These are phyloP conservation scores for Eciton burchellii DNA, from an alignment of 1,140 invertebrate genomes.

Conservation along the genomic window DNA sequence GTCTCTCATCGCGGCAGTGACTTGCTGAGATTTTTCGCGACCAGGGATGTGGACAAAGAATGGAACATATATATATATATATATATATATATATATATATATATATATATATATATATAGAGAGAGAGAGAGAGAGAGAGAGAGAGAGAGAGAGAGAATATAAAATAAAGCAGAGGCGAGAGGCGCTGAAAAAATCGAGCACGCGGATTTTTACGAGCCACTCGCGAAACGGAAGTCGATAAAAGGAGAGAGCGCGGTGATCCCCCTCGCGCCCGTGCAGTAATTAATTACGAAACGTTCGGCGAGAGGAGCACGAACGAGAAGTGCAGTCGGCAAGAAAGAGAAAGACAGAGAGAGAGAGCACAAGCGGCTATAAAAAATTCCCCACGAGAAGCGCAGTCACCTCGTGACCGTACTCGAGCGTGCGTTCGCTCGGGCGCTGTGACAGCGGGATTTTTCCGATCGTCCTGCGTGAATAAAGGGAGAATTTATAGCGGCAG, in stretches of 20 bases:
- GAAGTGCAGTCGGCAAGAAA: neutral
- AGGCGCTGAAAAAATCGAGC: constrained; percentile 62
- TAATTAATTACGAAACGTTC: constrained; percentile 82
- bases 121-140: neutral
- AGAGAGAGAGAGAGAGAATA: neutral
- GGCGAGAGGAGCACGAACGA: neutral
- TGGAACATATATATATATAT: neutral
- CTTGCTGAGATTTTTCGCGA: constrained; percentile 32
- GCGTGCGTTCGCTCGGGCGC: constrained; percentile 35
- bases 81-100: neutral
- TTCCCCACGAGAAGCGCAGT: constrained; percentile 44
- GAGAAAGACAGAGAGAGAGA: neutral
- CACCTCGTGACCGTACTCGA: constrained; percentile 45
- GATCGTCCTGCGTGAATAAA: constrained; percentile 52
- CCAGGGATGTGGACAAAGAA: neutral
- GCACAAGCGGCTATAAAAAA: constrained; percentile 46
- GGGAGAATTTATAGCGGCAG: constrained; percentile 37
- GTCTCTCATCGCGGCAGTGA: constrained; percentile 23
- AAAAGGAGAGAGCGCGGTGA: constrained; percentile 75
- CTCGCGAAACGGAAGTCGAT: constrained; percentile 78
- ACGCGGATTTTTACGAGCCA: constrained; percentile 78
- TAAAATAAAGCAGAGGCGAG: constrained; percentile 61
- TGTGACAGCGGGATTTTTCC: constrained; percentile 58
- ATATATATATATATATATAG: too few species aligned
- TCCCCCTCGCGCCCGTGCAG: constrained; percentile 41